Evolutionary conservation across 2,113 vertebrate genomes (phyloP), one percentile per base, ranked within the genome.

Genomic region (Sander lucioperca): DNA sequence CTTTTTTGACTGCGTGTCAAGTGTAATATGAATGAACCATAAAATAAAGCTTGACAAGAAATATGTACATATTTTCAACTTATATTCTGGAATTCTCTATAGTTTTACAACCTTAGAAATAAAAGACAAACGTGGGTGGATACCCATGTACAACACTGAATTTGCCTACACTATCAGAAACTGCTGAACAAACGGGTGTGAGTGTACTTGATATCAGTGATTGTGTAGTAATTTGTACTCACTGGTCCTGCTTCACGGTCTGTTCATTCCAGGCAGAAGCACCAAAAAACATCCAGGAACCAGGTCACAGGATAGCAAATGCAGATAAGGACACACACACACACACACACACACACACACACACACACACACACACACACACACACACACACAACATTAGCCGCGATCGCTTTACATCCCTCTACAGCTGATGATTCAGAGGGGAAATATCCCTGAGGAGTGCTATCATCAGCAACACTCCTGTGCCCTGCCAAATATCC

Each of bases 221-320:
- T 6, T 50, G 75, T 50, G 53, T 36, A 51, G 94, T 89, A 5
- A 62, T 36, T 30, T 73, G 59, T 86, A 95, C 95, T 95, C 84
- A 96, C 95, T 56, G 95, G 95, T 84, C 95, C 95, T 10, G 95
- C 94, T 86, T 96, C 95, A 23, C 95, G 95, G 82, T 96, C 95
- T 95, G 80, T 64, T 80, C 68, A 79, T 76, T 74, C 88, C 87
- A 83, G 83, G 82, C 69, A 91, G 74, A 67, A 68, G 70, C 67
- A 81, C 21, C 57, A 61, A 77, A 71, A 43, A 74, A 80, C 80
- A 83, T 84, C 86, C 89, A 91, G 90, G 79, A 65, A 83, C 56
- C 74, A 68, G 77, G 86, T 83, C 74, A 86, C 84, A 83, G 88
- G 62, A 92, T 77, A 89, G 80, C 69, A 84, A 66, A 70, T 48